Conservation (phyloP, 2,797 vertebrate genomes). For the Cryptoprocta ferox region DNA sequence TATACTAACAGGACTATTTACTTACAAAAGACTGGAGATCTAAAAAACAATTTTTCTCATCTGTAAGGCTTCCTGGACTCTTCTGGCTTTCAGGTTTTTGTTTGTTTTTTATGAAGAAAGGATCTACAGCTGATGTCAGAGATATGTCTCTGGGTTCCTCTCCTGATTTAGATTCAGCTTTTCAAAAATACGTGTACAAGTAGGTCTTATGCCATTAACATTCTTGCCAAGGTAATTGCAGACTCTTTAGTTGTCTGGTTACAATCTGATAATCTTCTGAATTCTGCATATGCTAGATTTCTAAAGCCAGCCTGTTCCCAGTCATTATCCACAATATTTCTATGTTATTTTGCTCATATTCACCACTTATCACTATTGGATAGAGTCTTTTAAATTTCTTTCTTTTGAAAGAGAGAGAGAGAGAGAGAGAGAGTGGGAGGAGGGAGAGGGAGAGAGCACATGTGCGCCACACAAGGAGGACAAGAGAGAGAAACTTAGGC, state of each 20-base stretch:
- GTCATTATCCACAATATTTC: not conserved
- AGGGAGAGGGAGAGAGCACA: no score
- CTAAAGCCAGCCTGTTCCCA: not conserved
- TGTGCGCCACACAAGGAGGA: no score
- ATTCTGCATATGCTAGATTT: not conserved
- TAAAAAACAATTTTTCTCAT: not conserved
- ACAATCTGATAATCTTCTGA: not conserved
- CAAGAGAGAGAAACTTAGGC: no score
- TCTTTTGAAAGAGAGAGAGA: no score
- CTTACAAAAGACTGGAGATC: not conserved
- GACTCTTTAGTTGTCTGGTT: not conserved
- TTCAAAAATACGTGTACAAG: not conserved
- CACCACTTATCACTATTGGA: not conserved
- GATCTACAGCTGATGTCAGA: not conserved
- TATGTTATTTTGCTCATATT: not conserved
- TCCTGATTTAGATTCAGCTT: conserved; percentile 41
- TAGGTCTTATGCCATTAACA: not conserved
- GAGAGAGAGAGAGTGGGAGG: no score
- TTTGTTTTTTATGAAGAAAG: not conserved
- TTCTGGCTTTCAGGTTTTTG: not conserved
- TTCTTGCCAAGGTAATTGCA: not conserved
- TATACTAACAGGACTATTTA: not conserved
- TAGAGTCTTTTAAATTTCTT: not conserved
- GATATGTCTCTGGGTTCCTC: not conserved
- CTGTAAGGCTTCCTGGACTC: not conserved